Evolutionary conservation across 35 echinoderm and acorn worm genomes (phyloP), one percentile per base, ranked within the genome.

Genomic region (Apostichopus californicus): DNA sequence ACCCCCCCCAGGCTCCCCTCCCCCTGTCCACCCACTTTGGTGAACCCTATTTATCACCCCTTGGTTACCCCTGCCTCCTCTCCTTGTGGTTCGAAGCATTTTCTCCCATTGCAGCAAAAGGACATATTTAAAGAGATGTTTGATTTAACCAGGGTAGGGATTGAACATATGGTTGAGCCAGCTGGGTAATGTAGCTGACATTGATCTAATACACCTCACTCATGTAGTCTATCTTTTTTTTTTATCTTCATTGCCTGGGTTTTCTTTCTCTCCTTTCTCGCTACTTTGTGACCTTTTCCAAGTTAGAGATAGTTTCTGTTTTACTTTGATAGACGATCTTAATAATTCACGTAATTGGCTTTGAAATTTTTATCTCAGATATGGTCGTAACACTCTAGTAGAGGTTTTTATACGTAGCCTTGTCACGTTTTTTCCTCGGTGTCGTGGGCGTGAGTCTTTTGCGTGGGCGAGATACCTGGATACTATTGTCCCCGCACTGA

Each of bases 391-490:
- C 81, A 60, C 81, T 85, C 55, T 85, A 85, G 55, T n/a, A 85
- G 57, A 85, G 81, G 34, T 46, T 46, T 55, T 56, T 85, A 59
- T 52, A 85, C 54, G 81, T 25, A 58, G 81, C 54, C 34, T 58
- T 85, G 81, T 85, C 56, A 85, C 81, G 55, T 56, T 59, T 85
- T 85, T 75, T 22, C 20, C 71, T 75, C 17, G 12, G 20, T 75
- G 71, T 75, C 71, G 81, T 85, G 81, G 81, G 81, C 81, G 81
- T 81, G 78, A 81, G 81, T 59, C n/a, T 85, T 85, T 58, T 85
- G 81, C 81, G 81, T 85, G 81, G 81, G 81, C 17, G 55, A 85
- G 17, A 85, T 85, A 85, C 81, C 81, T 85, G 81, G 81, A 85
- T 85, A 85, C 81, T 58, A 59, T 85, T 85, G 81, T 59, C 57